Base-by-base conservation (phyloP, 2,113 vertebrate species). In the Puffinus mauretanicus region DNA sequence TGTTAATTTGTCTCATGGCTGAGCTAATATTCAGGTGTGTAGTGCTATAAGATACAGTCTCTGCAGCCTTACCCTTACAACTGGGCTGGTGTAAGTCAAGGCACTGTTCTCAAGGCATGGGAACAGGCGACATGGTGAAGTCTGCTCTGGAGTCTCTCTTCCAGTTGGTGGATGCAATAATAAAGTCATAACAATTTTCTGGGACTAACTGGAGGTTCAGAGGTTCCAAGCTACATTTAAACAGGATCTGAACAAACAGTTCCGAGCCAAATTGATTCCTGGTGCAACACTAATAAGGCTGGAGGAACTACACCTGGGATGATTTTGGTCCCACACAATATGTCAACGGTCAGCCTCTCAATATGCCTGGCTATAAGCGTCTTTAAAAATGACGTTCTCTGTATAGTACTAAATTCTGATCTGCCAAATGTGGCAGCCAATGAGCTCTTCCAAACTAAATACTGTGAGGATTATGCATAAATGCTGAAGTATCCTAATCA, bases 401-500 rank as follows among this genome's bases (percentile, higher is more conserved):
- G 86, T 62, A 66, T 25, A 79, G 44, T 44, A 67, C 36, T 84
- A 71, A 96, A 94, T 89, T 96, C 42, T 86, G 44, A 78, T 88
- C 86, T 76, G 78, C 85, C 86, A 95, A 90, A 80, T 58, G 78
- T 80, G 55, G 61, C 78, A 92, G 79, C 71, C 88, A 94, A 84
- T 85, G 58, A 86, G 71, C 66, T 80, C 30, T 87, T 82, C 73
- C 70, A 79, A 78, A 47, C 40, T 16, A 94, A 90, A 94, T 84
- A 73, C 52, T 71, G 58, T 30, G 72, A 94, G 73, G 22, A 80
- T 73, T 93, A 87, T 42, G 40, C 79, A 86, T 44, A 82, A 94
- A 95, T 69, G 94, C 78, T 80, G 40, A 93, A 93, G 91, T 69
- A 88, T 44, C 77, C 62, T 91, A 93, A 96, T 96, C 51, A 93